Evolutionary conservation across 2,113 vertebrate species (phyloP).

Genomic region (Pollimyrus isidori): DNA sequence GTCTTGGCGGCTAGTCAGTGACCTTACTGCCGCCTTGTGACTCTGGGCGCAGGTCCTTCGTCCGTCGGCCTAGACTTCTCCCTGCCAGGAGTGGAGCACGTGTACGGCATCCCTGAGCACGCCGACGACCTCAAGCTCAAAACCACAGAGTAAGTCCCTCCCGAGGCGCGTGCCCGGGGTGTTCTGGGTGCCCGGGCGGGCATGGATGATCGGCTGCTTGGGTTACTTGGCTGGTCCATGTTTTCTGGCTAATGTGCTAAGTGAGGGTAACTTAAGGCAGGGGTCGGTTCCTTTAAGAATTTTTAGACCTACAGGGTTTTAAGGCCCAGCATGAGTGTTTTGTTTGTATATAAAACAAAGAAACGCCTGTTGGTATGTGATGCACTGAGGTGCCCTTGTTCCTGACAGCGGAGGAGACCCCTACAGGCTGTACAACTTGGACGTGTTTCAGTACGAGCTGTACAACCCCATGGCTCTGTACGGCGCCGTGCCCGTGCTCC

Average conservation of each 20-base stretch:
- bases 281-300: background rate
- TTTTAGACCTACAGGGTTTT: background rate
- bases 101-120: constrained; percentile 90
- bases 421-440: constrained; percentile 83
- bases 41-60: constrained; percentile 63
- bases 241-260: background rate
- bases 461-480: constrained; percentile 86
- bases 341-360: background rate
- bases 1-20: background rate
- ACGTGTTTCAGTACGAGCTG: constrained; percentile 91
- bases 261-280: background rate
- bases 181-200: no score
- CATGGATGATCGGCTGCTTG: background rate
- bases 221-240: background rate
- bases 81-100: constrained; percentile 78
- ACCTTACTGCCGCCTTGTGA: background rate
- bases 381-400: constrained; percentile 12
- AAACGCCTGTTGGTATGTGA: background rate
- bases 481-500: constrained; percentile 76
- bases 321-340: background rate
- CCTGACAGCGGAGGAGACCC: constrained; percentile 75
- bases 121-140: constrained; percentile 76
- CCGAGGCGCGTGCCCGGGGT: background rate
- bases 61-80: constrained; percentile 87
- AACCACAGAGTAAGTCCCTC: constrained; percentile 74